Conservation (phyloP, 2,797 vertebrate species). For the Lycodopsis pacificus region DNA sequence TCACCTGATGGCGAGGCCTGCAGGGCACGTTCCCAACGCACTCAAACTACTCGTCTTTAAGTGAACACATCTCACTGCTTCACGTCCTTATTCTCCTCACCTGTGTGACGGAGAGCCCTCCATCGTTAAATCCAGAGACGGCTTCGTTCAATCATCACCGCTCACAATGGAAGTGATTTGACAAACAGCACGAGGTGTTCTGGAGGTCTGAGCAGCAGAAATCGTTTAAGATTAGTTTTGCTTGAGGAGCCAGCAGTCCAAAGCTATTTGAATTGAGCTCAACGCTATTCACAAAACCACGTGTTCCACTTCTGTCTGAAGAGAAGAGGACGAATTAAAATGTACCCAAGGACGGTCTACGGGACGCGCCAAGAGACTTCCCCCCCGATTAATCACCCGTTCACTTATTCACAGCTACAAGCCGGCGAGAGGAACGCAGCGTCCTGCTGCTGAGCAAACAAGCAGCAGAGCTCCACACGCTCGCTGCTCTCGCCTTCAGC, state of each 20-base stretch:
- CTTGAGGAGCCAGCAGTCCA: constrained; percentile 37
- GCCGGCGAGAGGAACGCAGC: not conserved
- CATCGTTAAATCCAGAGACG: not conserved
- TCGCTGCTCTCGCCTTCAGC: not conserved
- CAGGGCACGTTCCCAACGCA: not conserved
- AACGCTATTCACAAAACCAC: constrained; percentile 24
- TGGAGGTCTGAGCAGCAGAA: constrained; percentile 33
- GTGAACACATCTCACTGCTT: not conserved
- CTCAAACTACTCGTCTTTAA: not conserved
- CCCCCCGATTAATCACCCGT: constrained; percentile 11
- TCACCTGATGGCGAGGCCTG: not conserved
- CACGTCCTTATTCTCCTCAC: not conserved
- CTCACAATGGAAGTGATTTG: constrained; percentile 35
- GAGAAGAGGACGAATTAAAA: constrained; percentile 38
- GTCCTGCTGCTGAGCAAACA: not conserved
- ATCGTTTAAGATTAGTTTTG: constrained; percentile 66
- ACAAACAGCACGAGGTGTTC: constrained; percentile 35
- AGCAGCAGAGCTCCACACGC: not conserved
- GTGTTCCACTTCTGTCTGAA: constrained; percentile 10
- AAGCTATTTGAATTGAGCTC: constrained; percentile 23
- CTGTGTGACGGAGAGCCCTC: not conserved
- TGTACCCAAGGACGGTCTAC: constrained; percentile 14
- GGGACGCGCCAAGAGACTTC: constrained; percentile 5
- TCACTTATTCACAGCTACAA: constrained; percentile 17
- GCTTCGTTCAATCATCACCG: not conserved